phyloP scores from a whole-genome alignment of 1,140 invertebrate species.

The Sinella curviseta region DNA sequence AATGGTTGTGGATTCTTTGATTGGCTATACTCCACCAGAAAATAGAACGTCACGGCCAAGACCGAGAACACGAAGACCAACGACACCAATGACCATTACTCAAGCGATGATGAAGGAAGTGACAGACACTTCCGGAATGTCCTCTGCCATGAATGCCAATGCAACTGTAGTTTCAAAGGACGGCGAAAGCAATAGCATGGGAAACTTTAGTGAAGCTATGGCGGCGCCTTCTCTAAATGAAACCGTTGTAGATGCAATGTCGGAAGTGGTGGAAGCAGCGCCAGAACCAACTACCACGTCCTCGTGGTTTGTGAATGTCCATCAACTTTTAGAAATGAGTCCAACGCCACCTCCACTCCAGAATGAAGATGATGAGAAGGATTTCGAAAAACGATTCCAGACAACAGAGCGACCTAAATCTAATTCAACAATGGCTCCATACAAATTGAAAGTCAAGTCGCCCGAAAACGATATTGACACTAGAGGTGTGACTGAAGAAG shows the following conservation, averaged over 20 bases:
- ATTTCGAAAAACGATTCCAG: not conserved
- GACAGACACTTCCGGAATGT: not conserved
- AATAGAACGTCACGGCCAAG: not conserved
- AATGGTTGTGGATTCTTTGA: conserved; percentile 16
- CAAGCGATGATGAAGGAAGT: not conserved
- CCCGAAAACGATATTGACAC: not conserved
- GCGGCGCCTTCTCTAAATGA: not conserved
- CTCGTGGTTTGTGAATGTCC: not conserved
- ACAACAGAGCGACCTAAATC: not conserved
- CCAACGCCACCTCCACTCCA: not conserved
- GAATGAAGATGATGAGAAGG: not conserved
- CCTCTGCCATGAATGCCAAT: not conserved
- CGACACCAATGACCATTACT: not conserved
- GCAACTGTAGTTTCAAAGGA: not conserved
- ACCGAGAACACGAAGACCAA: not conserved
- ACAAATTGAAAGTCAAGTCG: not conserved
- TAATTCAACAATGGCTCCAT: not conserved
- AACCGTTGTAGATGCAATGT: too few species aligned
- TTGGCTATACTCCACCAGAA: not conserved
- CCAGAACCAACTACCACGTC: not conserved
- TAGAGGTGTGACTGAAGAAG: not conserved
- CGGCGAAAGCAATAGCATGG: not conserved
- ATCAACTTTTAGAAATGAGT: not conserved
- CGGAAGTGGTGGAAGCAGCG: too few species aligned
- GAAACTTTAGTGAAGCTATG: not conserved